A percentile compares a stretch with the other conserved stretches of the same genome.
phyloP scores from a whole-genome alignment of 2,113 vertebrate genomes.

The Toxotes jaculatrix region DNA sequence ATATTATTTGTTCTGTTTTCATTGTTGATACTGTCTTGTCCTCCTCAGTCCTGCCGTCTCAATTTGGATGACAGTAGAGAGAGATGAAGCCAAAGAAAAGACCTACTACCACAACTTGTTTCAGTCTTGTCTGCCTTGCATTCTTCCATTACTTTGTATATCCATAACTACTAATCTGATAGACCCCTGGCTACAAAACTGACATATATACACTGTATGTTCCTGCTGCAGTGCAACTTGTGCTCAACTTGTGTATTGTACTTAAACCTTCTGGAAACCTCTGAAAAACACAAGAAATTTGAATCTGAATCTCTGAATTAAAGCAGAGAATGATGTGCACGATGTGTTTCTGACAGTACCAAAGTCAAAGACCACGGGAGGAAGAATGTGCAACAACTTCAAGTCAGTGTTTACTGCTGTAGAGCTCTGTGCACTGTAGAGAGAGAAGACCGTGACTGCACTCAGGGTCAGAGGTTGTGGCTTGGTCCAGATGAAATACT shows the following conservation, averaged over 20 bases:
- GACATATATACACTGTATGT: no score
- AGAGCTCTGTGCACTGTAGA: constrained; percentile 55
- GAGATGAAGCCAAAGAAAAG: constrained; percentile 49
- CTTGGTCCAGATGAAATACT: constrained; percentile 76
- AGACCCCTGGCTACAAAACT: neutral
- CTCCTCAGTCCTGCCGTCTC: constrained; percentile 69
- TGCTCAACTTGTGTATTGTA: neutral
- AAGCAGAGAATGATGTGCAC: neutral
- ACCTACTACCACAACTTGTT: neutral
- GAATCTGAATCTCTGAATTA: neutral
- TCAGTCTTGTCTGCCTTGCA: neutral
- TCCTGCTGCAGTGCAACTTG: neutral
- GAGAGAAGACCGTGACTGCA: constrained; percentile 46
- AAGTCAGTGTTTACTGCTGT: constrained; percentile 69
- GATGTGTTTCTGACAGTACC: neutral
- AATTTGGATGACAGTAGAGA: constrained; percentile 66
- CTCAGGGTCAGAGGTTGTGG: constrained; percentile 76
- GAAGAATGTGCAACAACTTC: constrained; percentile 76
- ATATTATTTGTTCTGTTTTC: constrained; percentile 80
- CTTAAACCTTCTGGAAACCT: neutral
- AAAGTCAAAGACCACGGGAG: constrained; percentile 18
- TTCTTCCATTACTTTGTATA: neutral
- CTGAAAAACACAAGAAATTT: neutral
- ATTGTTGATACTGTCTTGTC: constrained; percentile 71
- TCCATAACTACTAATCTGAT: neutral